Evolutionary conservation across 2,113 vertebrate genomes (phyloP).

Genomic region (Megaleporinus macrocephalus): DNA sequence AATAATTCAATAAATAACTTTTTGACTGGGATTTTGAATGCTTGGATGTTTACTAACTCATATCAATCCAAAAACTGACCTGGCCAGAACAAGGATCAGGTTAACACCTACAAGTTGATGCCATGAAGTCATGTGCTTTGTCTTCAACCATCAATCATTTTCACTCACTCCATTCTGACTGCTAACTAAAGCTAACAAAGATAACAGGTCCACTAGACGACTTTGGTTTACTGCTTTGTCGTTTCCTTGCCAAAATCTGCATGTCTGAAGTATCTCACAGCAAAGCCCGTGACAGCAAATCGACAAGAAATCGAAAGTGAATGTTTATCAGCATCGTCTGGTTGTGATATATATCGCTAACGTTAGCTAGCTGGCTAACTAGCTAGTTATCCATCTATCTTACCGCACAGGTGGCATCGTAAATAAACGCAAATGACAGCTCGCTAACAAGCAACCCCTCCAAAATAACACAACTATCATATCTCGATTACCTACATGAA

Average conservation of each 20-base stretch:
- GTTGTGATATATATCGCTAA: not conserved
- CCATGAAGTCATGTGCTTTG: not conserved
- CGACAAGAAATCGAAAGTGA: not conserved
- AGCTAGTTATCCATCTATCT: not conserved
- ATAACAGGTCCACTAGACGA: not conserved
- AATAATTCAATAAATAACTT: too few species aligned
- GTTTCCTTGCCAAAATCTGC: not conserved
- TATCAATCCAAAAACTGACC: not conserved
- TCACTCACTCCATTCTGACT: not conserved
- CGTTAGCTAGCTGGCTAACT: not conserved
- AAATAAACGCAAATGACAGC: not conserved
- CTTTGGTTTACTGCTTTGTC: not conserved
- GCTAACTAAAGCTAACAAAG: not conserved
- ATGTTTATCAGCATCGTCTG: not conserved
- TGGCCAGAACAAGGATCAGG: not conserved
- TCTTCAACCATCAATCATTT: not conserved
- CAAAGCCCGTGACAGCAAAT: not conserved
- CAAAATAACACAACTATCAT: not conserved
- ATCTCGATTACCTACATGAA: not conserved
- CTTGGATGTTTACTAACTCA: not conserved
- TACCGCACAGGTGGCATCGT: not conserved
- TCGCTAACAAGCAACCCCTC: not conserved
- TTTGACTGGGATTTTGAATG: too few species aligned
- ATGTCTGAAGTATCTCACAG: not conserved
- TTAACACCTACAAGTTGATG: not conserved